phyloP scores from a whole-genome alignment of 2,888 invertebrate genomes.

The Petrophora chlorosata region DNA sequence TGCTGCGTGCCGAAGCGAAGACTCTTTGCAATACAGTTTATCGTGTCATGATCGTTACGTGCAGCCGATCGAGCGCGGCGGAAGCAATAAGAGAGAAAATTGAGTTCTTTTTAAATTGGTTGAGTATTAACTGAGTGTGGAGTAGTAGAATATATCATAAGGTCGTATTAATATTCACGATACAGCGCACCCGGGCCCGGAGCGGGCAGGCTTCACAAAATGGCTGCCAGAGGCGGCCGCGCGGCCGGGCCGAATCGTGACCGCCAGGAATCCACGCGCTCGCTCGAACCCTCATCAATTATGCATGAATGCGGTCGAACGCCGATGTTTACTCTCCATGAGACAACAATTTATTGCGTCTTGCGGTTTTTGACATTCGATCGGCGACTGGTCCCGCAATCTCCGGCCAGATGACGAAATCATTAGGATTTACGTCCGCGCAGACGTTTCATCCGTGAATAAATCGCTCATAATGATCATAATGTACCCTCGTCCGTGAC shows the following conservation, averaged over 20 bases:
- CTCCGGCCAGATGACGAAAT: conserved; percentile 61
- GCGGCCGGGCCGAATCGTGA: conserved; percentile 73
- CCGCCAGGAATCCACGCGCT: conserved; percentile 79
- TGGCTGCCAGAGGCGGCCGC: conserved; percentile 76
- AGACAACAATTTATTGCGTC: conserved; percentile 81
- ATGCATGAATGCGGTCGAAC: conserved; percentile 81
- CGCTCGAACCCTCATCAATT: conserved; percentile 80
- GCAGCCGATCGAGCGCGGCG: conserved; percentile 56
- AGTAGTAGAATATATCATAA: conserved; percentile 56
- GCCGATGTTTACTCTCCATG: conserved; percentile 80
- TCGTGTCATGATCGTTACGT: conserved; percentile 64
- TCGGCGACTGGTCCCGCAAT: conserved; percentile 58
- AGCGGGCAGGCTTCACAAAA: conserved; percentile 76
- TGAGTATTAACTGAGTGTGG: conserved; percentile 49
- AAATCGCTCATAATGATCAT: conserved; percentile 39
- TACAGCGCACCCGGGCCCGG: conserved; percentile 63
- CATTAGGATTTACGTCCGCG: conserved; percentile 50
- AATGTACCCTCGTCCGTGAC: conserved; percentile 30
- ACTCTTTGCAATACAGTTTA: conserved; percentile 59
- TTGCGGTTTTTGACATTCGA: conserved; percentile 81
- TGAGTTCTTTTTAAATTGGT: conserved; percentile 50
- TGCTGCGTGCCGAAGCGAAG: conserved; percentile 61
- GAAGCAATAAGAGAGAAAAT: conserved; percentile 53
- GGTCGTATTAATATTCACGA: conserved; percentile 73
- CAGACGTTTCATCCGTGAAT: conserved; percentile 41